Evolutionary conservation across 2,797 vertebrate genomes (phyloP).

Genomic region (Spizella passerina): DNA sequence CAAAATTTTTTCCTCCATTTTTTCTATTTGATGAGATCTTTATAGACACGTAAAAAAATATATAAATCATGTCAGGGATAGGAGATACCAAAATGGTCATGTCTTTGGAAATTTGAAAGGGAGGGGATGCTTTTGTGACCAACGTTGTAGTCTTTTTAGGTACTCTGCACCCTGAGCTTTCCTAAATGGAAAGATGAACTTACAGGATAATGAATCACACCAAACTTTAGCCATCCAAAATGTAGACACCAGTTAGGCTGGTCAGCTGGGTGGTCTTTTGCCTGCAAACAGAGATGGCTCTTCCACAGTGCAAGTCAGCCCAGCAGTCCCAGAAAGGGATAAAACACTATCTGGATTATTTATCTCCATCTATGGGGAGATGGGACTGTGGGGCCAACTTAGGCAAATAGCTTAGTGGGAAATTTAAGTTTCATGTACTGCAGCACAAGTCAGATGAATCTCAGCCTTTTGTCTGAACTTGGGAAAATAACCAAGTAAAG

Average conservation of each 20-base stretch:
- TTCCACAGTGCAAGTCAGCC: neutral
- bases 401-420: neutral
- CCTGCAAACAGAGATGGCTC: neutral
- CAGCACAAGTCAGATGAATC: neutral
- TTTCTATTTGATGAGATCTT: neutral
- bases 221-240: neutral
- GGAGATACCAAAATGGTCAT: neutral
- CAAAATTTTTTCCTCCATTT: neutral
- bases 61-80: neutral
- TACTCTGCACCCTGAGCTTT: neutral
- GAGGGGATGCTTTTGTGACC: neutral
- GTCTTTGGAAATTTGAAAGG: neutral
- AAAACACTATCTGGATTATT: neutral
- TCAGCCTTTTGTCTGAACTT: neutral
- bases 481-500: constrained; percentile 32
- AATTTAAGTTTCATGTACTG: neutral
- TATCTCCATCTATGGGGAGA: neutral
- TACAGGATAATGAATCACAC: neutral
- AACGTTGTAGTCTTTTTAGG: neutral
- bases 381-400: neutral
- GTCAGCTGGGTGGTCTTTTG: neutral
- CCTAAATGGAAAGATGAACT: neutral
- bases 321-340: neutral
- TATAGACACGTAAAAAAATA: no score
- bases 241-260: neutral